Base-by-base conservation (phyloP, 2,113 vertebrate species). In the Beaufortia kweichowensis region DNA sequence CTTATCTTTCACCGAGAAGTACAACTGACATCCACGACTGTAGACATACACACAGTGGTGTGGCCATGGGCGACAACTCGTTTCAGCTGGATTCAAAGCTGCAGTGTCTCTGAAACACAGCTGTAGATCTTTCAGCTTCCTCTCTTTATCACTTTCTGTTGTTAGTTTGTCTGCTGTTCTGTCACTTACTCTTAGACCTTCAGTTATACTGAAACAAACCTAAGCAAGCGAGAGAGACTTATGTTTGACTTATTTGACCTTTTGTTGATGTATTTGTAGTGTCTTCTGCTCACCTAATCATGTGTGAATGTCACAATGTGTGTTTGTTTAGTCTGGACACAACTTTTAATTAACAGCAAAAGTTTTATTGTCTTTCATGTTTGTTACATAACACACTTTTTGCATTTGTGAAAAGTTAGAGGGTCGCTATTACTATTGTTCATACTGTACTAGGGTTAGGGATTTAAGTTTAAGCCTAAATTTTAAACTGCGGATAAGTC, bases 1-100 rank as follows among this genome's bases (percentile, higher is more conserved):
- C 82, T 85, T 85, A 89, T 89, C 87, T 86, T 70, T 75, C 53
- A 56, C 74, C 86, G 77, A 70, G 80, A 63, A 75, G 64, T 12
- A 21, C 15, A 21, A 31, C 26, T 55, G 75, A 78, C 85, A 84
- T 78, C 78, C 12, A 55, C 21, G 11, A 69, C 67, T 71, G 31
- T 76, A 80, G 78, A 60, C 48, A 59, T 62, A 4, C 65, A 29
- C 63, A 29, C 76, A 14, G 39, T 90, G 88, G 89, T 90, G 87
- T 87, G 85, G 90, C 86, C 86, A 87, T 83, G 79, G 89, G 88
- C 88, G 89, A 86, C 83, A 82, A 84, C 90, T 89, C 87, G 87
- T 91, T 89, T 84, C 50, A 84, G 83, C 90, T 86, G 88, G 89
- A 90, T 89, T 88, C 85, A 85, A 90, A 90, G 85, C 85, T 67